phyloP scores from a whole-genome alignment of 2,797 vertebrate genomes.

The Sebastes wilsoni region DNA sequence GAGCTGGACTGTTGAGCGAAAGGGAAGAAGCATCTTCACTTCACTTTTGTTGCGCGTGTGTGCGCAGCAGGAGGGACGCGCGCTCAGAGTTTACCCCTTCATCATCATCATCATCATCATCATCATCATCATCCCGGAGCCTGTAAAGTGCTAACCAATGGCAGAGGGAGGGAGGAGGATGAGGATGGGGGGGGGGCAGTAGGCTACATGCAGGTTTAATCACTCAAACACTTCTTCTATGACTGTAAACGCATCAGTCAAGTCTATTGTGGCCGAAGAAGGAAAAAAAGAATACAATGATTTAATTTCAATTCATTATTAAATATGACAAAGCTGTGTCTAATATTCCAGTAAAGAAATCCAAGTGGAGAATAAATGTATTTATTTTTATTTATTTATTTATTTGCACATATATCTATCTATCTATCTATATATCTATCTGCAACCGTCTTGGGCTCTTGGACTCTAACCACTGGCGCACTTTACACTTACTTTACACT shows the following conservation, averaged over 20 bases:
- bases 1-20: slow-evolving; percentile 36
- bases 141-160: slow-evolving; percentile 65
- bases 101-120: no score
- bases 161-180: slow-evolving; percentile 35
- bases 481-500: no score
- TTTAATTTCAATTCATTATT: neutral
- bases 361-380: neutral
- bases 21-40: slow-evolving; percentile 69
- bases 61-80: slow-evolving; percentile 57
- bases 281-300: neutral
- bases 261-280: no score
- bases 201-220: slow-evolving; percentile 5
- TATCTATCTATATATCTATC: no score
- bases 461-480: no score
- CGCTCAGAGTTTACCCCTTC: slow-evolving; percentile 54
- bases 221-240: neutral
- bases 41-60: slow-evolving; percentile 60
- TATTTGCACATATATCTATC: no score
- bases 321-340: neutral
- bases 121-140: slow-evolving; percentile 48
- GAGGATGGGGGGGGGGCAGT: slow-evolving; percentile 44
- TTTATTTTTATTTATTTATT: no score
- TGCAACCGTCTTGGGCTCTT: no score
- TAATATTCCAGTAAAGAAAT: neutral
- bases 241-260: neutral